Base-by-base conservation (phyloP, 1,140 invertebrate species). In the Ceratitis capitata region DNA sequence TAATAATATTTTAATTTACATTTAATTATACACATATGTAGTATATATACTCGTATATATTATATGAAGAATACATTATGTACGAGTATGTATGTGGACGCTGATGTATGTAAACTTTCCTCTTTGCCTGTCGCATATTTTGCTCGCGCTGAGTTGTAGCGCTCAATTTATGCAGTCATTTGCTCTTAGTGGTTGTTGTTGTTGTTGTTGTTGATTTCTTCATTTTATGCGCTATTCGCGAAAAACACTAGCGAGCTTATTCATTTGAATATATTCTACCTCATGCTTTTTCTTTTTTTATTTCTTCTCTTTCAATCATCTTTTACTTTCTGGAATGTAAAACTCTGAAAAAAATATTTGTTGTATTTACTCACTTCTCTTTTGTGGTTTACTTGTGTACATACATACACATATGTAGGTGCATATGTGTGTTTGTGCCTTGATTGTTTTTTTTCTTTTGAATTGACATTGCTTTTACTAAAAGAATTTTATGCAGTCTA, bases 401-500 rank as follows among this genome's bases (percentile, higher is more conserved):
- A n/a, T n/a, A n/a, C n/a, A n/a, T n/a, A n/a, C n/a, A n/a, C n/a
- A n/a, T n/a, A n/a, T 42, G 64, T 39, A 32, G 10, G 19, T 69
- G 35, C 35, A 2, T 69, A 39, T 35, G 32, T n/a, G n/a, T 69
- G 6, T 69, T 69, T 39, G 16, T 69, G 35, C n/a, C 16, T 69
- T 19, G 7, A 69, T 69, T 69, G n/a, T n/a, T n/a, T n/a, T n/a
- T n/a, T n/a, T n/a, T n/a, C n/a, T n/a, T n/a, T 69, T 39, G 10
- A 9, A 39, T 69, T 69, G 35, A n/a, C 64, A 69, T 69, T 69
- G 64, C 5, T 69, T 35, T 35, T 69, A 42, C n/a, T 16, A n/a
- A 69, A 69, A 42, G 35, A 69, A 23, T 69, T 42, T 69, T 69
- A 39, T 69, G 64, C 19, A 69, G 64, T 69, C 64, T 42, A 42